Evolutionary conservation across 2,888 invertebrate species (phyloP).

Genomic region (Tridacna gigas): DNA sequence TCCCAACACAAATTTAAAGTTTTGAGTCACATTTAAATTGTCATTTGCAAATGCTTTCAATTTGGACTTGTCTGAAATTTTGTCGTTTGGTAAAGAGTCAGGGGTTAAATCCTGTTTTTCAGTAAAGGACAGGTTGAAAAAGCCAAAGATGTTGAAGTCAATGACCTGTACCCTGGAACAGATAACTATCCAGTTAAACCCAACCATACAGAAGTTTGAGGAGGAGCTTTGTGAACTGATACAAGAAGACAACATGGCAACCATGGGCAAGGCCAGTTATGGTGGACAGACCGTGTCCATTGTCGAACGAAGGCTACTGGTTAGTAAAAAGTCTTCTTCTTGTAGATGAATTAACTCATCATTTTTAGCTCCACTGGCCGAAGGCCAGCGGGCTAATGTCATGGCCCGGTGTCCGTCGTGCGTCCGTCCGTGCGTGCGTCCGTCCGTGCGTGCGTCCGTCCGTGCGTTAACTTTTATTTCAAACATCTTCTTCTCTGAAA

Average conservation of each 20-base stretch:
- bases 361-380: too few species aligned
- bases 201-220: slow-evolving; percentile 82
- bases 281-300: slow-evolving; percentile 75
- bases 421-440: too few species aligned
- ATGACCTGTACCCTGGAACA: slow-evolving; percentile 79
- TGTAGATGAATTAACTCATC: background rate
- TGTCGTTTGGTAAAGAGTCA: background rate
- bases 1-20: too few species aligned
- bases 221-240: slow-evolving; percentile 81
- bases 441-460: too few species aligned
- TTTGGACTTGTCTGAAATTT: background rate
- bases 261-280: slow-evolving; percentile 68
- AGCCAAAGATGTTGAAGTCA: slow-evolving; percentile 73
- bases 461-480: too few species aligned
- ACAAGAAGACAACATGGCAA: slow-evolving; percentile 79
- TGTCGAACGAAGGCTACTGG: slow-evolving; percentile 80
- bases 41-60: background rate
- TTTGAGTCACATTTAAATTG: background rate
- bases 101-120: background rate
- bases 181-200: slow-evolving; percentile 77
- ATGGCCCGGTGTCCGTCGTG: too few species aligned
- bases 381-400: too few species aligned
- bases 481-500: too few species aligned
- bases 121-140: slow-evolving; percentile 78
- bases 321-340: slow-evolving; percentile 44